These are phyloP conservation scores for Anguilla obscura DNA, from an alignment of 2,797 vertebrate genomes.

Conservation along the genomic window DNA sequence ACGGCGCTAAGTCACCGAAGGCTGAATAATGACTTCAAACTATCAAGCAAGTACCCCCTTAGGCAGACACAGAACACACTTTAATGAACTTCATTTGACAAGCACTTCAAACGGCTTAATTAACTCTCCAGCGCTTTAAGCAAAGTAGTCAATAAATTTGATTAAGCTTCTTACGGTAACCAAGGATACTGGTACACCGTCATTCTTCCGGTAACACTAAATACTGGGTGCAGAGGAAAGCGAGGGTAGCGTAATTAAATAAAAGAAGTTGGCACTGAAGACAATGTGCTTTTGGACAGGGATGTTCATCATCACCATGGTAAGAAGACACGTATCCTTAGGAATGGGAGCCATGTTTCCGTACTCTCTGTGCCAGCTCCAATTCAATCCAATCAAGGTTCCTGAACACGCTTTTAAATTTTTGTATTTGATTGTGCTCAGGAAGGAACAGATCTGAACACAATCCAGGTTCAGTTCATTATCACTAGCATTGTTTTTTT, in stretches of 20 bases:
- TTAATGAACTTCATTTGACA: slow-evolving; percentile 17
- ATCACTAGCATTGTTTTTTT: no score
- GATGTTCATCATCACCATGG: not conserved
- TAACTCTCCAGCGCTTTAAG: slow-evolving; percentile 35
- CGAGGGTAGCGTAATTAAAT: not conserved
- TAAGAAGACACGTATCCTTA: not conserved
- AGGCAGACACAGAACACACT: not conserved
- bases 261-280: not conserved
- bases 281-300: not conserved
- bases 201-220: not conserved
- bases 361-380: no score
- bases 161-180: slow-evolving; percentile 18
- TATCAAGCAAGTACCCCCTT: not conserved
- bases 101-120: slow-evolving; percentile 36
- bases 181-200: not conserved
- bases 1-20: not conserved
- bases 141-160: slow-evolving; percentile 36
- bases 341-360: no score
- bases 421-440: no score
- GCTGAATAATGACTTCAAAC: no score
- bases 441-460: no score
- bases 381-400: no score
- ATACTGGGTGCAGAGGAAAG: not conserved
- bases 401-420: no score
- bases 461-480: no score